Percentiles rank a stretch among this genome's conserved stretches.
Conservation (phyloP, 2,113 vertebrate genomes). For the Toxotes jaculatrix region DNA sequence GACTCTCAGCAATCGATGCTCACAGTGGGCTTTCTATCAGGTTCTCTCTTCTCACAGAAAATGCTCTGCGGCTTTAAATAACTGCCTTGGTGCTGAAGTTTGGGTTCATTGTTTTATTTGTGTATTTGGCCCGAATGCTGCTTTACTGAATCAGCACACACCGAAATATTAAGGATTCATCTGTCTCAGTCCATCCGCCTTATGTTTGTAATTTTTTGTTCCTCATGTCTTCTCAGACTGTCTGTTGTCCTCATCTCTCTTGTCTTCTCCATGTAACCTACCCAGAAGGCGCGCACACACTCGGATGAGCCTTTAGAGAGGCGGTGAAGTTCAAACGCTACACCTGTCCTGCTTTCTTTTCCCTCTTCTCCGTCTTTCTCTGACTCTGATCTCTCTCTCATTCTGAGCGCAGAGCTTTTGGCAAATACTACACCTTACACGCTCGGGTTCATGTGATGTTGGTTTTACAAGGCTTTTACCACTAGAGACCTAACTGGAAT, state of each 20-base stretch:
- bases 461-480: background rate
- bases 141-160: background rate
- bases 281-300: slow-evolving; percentile 57
- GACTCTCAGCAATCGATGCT: slow-evolving; percentile 44
- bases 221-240: slow-evolving; percentile 1
- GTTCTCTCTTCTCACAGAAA: background rate
- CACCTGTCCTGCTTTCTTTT: slow-evolving; percentile 54
- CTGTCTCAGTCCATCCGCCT: background rate
- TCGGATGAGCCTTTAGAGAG: slow-evolving; percentile 20
- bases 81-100: background rate
- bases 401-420: background rate
- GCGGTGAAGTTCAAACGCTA: slow-evolving; percentile 50
- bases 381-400: slow-evolving; percentile 4
- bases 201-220: background rate
- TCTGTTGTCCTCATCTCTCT: slow-evolving; percentile 41
- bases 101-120: background rate
- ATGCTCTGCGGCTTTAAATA: background rate
- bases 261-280: slow-evolving; percentile 61
- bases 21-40: slow-evolving; percentile 22
- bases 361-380: slow-evolving; percentile 6
- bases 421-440: slow-evolving; percentile 11
- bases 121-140: background rate
- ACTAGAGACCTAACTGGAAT: background rate
- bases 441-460: background rate
- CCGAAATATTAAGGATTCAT: background rate